A percentile compares a stretch with the other conserved stretches of the same genome.
Conservation (phyloP, 2,113 vertebrate genomes). For the Mormyrus iriodes region DNA sequence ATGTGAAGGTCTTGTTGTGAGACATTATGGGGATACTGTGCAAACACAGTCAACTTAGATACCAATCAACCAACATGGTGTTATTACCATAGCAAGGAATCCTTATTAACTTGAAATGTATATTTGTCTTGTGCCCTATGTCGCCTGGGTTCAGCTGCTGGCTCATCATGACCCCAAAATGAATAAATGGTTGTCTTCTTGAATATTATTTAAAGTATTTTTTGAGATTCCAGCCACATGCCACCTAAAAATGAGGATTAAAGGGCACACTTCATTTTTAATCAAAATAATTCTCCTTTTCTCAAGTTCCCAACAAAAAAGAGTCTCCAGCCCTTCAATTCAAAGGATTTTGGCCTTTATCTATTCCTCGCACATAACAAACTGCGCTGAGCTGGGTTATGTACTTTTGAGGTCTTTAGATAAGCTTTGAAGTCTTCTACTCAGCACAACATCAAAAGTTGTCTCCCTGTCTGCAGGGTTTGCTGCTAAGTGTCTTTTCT, state of each 20-base stretch:
- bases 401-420: constrained; percentile 7
- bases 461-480: background rate
- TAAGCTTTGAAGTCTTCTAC: background rate
- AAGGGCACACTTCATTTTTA: background rate
- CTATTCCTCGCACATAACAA: background rate
- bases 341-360: background rate
- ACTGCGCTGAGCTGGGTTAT: background rate
- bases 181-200: background rate
- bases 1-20: background rate
- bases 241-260: background rate
- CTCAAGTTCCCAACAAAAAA: background rate
- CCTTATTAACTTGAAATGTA: background rate
- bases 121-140: background rate
- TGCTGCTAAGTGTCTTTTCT: background rate
- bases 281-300: constrained; percentile 5
- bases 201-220: background rate
- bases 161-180: background rate
- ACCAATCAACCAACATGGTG: background rate
- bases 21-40: background rate
- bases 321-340: background rate
- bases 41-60: constrained; percentile 3
- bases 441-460: background rate
- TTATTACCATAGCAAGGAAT: background rate
- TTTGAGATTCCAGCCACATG: background rate
- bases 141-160: background rate